Evolutionary conservation across 2,797 vertebrate species (phyloP).

Genomic region (Lophius americanus): DNA sequence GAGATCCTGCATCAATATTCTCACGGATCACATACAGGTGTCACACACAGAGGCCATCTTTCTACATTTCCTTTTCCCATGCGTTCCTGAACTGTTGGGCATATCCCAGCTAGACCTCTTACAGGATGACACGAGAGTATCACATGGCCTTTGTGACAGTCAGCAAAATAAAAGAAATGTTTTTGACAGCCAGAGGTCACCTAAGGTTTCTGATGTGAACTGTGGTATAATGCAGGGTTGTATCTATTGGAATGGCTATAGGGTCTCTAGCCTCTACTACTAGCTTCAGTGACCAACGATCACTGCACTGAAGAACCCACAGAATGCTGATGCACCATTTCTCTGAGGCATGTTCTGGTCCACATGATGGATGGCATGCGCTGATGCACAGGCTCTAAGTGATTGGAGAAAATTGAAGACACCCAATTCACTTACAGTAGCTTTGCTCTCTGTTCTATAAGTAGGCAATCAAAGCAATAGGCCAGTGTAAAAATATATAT

Average conservation of each 20-base stretch:
- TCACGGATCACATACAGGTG: constrained; percentile 24
- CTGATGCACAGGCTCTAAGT: constrained; percentile 91
- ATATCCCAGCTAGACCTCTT: constrained; percentile 39
- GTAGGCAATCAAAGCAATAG: constrained; percentile 88
- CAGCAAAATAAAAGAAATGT: constrained; percentile 48
- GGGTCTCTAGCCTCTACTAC: constrained; percentile 26
- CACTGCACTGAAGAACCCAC: constrained; percentile 69
- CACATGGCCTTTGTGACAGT: constrained; percentile 33
- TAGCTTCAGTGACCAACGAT: constrained; percentile 39
- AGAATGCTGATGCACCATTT: constrained; percentile 90
- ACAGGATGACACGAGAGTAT: constrained; percentile 17
- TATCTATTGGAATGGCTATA: constrained; percentile 31
- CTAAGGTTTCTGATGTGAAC: constrained; percentile 50
- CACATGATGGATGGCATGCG: constrained; percentile 91
- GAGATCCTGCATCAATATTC: constrained; percentile 50
- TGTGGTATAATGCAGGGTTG: constrained; percentile 47
- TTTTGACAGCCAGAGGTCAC: constrained; percentile 42
- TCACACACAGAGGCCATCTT: constrained; percentile 31
- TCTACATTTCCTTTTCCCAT: constrained; percentile 31
- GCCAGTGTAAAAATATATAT: constrained; percentile 65
- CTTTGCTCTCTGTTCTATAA: constrained; percentile 88
- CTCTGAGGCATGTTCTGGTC: constrained; percentile 80
- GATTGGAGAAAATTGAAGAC: constrained; percentile 94
- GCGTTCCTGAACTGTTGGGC: constrained; percentile 44
- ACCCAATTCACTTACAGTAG: constrained; percentile 90